Evolutionary conservation across 2,797 vertebrate genomes (phyloP).

Genomic region (Channallabes apus): DNA sequence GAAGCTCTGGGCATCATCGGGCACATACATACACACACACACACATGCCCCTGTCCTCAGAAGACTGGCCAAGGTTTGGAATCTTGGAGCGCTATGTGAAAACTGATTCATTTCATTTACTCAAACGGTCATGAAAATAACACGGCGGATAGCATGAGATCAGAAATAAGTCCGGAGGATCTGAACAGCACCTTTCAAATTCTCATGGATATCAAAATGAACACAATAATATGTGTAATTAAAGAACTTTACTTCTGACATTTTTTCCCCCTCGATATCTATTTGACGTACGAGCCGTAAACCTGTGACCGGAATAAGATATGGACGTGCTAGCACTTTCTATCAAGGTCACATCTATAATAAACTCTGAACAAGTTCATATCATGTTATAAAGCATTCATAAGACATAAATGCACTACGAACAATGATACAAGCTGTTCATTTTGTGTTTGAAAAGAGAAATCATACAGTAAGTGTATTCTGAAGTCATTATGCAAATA

Average conservation of each 20-base stretch:
- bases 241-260: not conserved
- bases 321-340: not conserved
- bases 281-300: not conserved
- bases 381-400: not conserved
- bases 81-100: not conserved
- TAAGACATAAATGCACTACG: not conserved
- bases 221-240: not conserved
- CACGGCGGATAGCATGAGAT: not conserved
- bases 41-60: not conserved
- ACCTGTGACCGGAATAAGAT: not conserved
- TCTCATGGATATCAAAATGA: not conserved
- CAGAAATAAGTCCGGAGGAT: not conserved
- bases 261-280: not conserved
- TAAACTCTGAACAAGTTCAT: not conserved
- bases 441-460: too few species aligned
- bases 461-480: too few species aligned
- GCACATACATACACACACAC: constrained; percentile 29
- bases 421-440: not conserved
- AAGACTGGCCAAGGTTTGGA: not conserved
- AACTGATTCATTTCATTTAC: not conserved
- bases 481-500: too few species aligned
- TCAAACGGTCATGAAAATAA: not conserved
- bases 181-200: too few species aligned
- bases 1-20: constrained; percentile 39
- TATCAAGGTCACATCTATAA: constrained; percentile 1